phyloP scores from a whole-genome alignment of 2,797 vertebrate genomes.

The Sciaenops ocellatus region DNA sequence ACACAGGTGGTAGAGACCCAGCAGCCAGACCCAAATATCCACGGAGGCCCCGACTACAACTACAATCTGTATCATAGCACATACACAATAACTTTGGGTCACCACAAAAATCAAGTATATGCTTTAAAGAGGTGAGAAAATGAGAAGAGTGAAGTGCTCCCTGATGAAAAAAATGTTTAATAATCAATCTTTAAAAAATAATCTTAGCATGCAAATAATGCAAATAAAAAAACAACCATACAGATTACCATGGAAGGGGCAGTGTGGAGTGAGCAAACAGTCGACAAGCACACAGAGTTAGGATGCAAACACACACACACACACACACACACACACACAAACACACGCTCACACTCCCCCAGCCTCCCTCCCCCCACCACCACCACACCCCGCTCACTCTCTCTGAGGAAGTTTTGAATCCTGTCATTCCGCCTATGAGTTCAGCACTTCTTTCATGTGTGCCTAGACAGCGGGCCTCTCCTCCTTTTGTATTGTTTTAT shows the following conservation, averaged over 20 bases:
- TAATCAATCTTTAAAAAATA: neutral
- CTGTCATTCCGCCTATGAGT: constrained; percentile 74
- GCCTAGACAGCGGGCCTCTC: constrained; percentile 78
- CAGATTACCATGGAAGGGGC: constrained; percentile 4
- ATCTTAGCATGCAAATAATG: neutral
- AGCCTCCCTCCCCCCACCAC: neutral
- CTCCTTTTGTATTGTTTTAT: constrained; percentile 89
- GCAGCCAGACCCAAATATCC: neutral
- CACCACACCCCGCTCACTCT: constrained; percentile 49
- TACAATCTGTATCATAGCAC: no score
- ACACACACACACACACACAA: constrained; percentile 65
- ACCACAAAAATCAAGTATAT: neutral
- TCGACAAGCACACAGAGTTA: neutral
- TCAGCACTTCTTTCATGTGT: constrained; percentile 83
- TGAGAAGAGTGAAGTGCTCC: neutral
- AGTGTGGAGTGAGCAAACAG: constrained; percentile 22
- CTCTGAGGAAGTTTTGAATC: constrained; percentile 79
- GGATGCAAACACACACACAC: constrained; percentile 35
- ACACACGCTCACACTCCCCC: constrained; percentile 36
- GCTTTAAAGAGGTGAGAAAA: no score
- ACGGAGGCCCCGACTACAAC: neutral
- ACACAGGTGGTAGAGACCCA: neutral
- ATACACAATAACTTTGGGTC: neutral
- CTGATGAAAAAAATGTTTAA: neutral
- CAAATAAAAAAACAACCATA: neutral